Conservation (phyloP, 2,797 vertebrate species). For the Sebastiscus tertius region DNA sequence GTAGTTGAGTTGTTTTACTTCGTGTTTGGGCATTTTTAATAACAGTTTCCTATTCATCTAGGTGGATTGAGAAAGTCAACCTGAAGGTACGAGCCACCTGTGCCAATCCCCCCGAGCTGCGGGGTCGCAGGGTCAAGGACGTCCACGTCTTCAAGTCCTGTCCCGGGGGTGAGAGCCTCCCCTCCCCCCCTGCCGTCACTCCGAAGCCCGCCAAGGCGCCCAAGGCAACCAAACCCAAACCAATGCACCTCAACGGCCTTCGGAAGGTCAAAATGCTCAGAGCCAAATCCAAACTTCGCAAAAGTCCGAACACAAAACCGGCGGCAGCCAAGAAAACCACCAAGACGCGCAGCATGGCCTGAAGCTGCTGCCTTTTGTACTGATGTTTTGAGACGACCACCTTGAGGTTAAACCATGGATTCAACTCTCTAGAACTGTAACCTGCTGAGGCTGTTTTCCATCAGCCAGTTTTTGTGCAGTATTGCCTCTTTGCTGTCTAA, state of each 20-base stretch:
- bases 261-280: constrained; percentile 63
- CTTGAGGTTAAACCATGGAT: background rate
- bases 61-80: constrained; percentile 93
- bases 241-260: constrained; percentile 56
- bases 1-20: background rate
- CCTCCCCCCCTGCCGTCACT: constrained; percentile 25
- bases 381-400: background rate
- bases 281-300: constrained; percentile 63
- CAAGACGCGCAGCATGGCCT: constrained; percentile 59
- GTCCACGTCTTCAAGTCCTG: constrained; percentile 87
- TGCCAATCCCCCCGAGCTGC: constrained; percentile 84
- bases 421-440: background rate
- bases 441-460: background rate
- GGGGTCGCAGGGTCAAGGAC: constrained; percentile 86
- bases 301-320: constrained; percentile 48
- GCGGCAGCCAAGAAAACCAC: constrained; percentile 41
- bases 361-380: constrained; percentile 6
- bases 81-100: constrained; percentile 89
- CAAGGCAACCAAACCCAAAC: constrained; percentile 75
- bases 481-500: background rate
- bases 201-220: constrained; percentile 63
- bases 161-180: constrained; percentile 76
- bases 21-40: background rate
- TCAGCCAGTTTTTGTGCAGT: background rate
- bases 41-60: constrained; percentile 54